A percentile compares a stretch with the other conserved stretches of the same genome.
Conservation (phyloP, 35 echinoderm and acorn worm species). For the Ophiothrix spiculata region DNA sequence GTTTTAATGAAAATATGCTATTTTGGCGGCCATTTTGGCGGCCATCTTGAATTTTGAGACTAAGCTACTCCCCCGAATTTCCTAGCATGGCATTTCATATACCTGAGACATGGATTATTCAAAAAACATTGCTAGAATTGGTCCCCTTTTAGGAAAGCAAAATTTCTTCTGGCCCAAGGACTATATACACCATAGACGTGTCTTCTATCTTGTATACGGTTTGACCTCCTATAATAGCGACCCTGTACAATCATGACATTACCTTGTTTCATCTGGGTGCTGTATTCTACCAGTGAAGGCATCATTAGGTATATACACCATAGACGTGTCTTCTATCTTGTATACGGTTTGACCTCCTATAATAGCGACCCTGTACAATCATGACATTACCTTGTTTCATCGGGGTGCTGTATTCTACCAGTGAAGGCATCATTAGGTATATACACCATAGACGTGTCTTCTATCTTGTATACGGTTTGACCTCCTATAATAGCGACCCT, state of each 20-base stretch:
- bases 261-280: slow-evolving; percentile 81
- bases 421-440: slow-evolving; percentile 54
- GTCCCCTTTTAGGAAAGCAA: too few species aligned
- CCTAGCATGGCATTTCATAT: too few species aligned
- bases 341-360: slow-evolving; percentile 92
- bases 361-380: slow-evolving; percentile 65
- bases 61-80: too few species aligned
- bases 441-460: slow-evolving; percentile 84
- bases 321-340: slow-evolving; percentile 89
- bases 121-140: too few species aligned
- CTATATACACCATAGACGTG: slow-evolving; percentile 80
- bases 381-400: slow-evolving; percentile 83
- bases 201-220: slow-evolving; percentile 95
- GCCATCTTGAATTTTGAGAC: too few species aligned
- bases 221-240: slow-evolving; percentile 85
- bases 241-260: too few species aligned
- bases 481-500: slow-evolving; percentile 84
- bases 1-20: too few species aligned
- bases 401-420: slow-evolving; percentile 41
- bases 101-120: too few species aligned
- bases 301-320: slow-evolving; percentile 78
- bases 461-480: slow-evolving; percentile 90
- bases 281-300: slow-evolving; percentile 12
- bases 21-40: too few species aligned
- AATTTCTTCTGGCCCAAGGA: too few species aligned